Percentiles rank a stretch among this genome's conserved stretches.
phyloP scores from a whole-genome alignment of 2,888 invertebrate genomes.

The Acanthosoma haemorrhoidale region DNA sequence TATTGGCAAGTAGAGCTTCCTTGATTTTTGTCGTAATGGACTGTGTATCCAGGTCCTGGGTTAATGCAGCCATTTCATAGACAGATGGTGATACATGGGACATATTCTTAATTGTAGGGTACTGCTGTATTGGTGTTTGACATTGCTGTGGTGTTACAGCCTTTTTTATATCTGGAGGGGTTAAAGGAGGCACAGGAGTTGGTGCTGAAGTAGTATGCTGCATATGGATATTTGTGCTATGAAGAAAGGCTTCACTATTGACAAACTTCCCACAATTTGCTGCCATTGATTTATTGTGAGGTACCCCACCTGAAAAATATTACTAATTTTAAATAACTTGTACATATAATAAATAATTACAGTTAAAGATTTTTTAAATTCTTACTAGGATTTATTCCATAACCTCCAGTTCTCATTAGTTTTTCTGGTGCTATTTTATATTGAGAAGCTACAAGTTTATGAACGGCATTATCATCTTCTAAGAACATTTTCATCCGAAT shows the following conservation, averaged over 20 bases:
- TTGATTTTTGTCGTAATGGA: conserved; percentile 94
- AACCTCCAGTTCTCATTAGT: conserved; percentile 91
- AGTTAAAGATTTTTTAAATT: conserved; percentile 7
- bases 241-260: conserved; percentile 35
- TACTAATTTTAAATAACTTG: conserved; percentile 5
- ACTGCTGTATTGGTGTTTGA: conserved; percentile 43
- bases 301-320: conserved; percentile 32
- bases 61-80: conserved; percentile 94
- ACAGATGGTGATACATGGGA: conserved; percentile 84
- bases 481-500: conserved; percentile 97
- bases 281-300: conserved; percentile 36
- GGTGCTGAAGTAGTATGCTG: conserved; percentile 31
- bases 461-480: conserved; percentile 91
- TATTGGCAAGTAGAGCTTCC: conserved; percentile 91
- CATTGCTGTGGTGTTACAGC: conserved; percentile 36
- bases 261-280: conserved; percentile 36
- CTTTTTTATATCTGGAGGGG: conserved; percentile 38
- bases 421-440: conserved; percentile 98
- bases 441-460: conserved; percentile 91
- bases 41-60: conserved; percentile 93
- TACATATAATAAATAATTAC: not conserved
- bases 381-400: conserved; percentile 69
- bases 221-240: conserved; percentile 32
- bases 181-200: conserved; percentile 36
- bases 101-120: conserved; percentile 59